A percentile compares a stretch with the other conserved stretches of the same genome.
These are phyloP conservation scores for Odiellus spinosus DNA, from an alignment of 2,888 invertebrate genomes.

Conservation along the genomic window DNA sequence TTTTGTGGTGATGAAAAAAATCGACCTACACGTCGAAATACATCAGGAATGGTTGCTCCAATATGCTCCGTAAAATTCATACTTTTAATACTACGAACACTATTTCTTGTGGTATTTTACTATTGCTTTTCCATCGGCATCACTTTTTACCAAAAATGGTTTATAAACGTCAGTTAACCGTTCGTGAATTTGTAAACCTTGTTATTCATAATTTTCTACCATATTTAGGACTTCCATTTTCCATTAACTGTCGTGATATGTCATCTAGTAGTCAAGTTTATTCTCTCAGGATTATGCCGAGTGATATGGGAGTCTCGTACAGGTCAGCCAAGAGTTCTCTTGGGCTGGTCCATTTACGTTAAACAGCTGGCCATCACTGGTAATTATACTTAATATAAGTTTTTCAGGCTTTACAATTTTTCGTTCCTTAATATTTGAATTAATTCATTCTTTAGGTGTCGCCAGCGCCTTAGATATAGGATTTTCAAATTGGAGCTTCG, in stretches of 20 bases:
- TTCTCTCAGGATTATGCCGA: conserved; percentile 56
- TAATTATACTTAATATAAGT: conserved; percentile 15
- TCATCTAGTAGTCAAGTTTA: conserved; percentile 76
- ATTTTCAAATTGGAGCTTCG: conserved; percentile 94
- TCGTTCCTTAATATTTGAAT: too few relatives aligned
- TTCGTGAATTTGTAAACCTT: too few relatives aligned
- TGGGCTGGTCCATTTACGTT: conserved; percentile 62
- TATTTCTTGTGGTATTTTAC: conserved; percentile 55
- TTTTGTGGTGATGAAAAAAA: too few relatives aligned
- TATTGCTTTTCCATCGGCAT: conserved; percentile 83
- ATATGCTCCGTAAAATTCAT: not conserved
- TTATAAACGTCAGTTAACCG: conserved; percentile 56
- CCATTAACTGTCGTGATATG: conserved; percentile 78
- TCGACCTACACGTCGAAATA: too few relatives aligned
- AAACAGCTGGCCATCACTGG: conserved; percentile 46
- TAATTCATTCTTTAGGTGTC: conserved; percentile 48
- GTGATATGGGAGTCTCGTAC: conserved; percentile 34
- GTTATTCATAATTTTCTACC: conserved; percentile 12
- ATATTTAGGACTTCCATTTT: conserved; percentile 60
- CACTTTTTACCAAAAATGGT: conserved; percentile 92
- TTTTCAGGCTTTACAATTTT: not conserved
- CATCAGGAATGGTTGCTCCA: too few relatives aligned
- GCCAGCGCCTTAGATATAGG: conserved; percentile 94
- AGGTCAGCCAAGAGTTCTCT: conserved; percentile 46
- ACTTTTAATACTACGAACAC: conserved; percentile 23